Base-by-base conservation (phyloP, 1,140 invertebrate species). In the Lethrus apterus region DNA sequence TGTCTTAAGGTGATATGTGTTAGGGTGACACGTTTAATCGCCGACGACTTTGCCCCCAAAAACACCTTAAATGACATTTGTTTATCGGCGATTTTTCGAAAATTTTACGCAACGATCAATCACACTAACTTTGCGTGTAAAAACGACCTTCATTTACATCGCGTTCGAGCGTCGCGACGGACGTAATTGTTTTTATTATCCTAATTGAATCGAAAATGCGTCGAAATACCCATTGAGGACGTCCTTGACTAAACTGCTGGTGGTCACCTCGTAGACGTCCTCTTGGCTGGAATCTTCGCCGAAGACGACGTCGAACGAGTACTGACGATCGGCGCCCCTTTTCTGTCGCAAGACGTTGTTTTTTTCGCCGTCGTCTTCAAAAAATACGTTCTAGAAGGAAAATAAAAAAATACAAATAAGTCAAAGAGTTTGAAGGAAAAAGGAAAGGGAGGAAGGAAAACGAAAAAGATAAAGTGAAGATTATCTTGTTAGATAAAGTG, bases 291-390 rank as follows among this genome's bases (percentile, higher is more conserved):
- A 79, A 48, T 81, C 75, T 63, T 89, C 84, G 1, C 75, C 78
- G 62, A 95, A 93, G 23, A 88, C 86, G 41, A 82, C 72, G 63
- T 97, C 92, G 65, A 91, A 96, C 0, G 82, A 77, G 69, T 90
- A 95, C 59, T 90, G 84, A 48, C 85, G 81, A 20, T 74, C 59
- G 61, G 58, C 76, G 51, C 76, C 69, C 30, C 79, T 63, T 61
- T 80, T 81, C 45, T 75, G 74, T 33, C 80, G 63, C n/a, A 81
- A 61, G 19, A 77, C 68, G 54, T 82, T 78, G 42, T 73, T 73
- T 49, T 71, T 73, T 48, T 79, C 78, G n/a, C 61, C 63, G 42
- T 77, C 75, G 48, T 83, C 80, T 57, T 78, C 68, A 15, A 83
- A 55, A 1, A 81, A 67, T 3, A 82, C 67, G 64, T 73, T 73